These are phyloP conservation scores for Corythornis leucogaster DNA, from an alignment of 2,797 vertebrate genomes.

Conservation along the genomic window DNA sequence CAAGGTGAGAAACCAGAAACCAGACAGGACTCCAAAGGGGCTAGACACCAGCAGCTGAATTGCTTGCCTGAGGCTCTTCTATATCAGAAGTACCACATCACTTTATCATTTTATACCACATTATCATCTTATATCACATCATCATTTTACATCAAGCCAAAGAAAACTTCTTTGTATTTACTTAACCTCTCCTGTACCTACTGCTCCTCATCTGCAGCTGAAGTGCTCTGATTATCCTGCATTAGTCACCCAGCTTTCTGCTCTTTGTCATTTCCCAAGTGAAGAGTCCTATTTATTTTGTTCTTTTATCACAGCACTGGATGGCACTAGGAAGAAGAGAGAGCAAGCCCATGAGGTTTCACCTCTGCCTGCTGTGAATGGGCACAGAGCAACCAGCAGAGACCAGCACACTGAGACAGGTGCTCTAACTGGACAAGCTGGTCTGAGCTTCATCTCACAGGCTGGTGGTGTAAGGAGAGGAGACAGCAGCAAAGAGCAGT, in stretches of 20 bases:
- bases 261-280: background rate
- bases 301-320: background rate
- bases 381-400: background rate
- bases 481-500: background rate
- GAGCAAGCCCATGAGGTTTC: background rate
- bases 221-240: background rate
- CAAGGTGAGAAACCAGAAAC: background rate
- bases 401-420: no score
- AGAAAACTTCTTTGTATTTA: background rate
- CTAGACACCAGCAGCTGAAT: background rate
- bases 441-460: background rate
- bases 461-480: background rate
- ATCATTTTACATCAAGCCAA: background rate
- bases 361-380: background rate
- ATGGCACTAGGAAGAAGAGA: background rate
- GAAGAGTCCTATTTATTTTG: background rate
- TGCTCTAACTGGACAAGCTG: rapidly evolving
- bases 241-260: background rate
- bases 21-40: background rate
- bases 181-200: background rate
- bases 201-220: background rate
- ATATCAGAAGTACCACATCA: background rate
- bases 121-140: background rate
- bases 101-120: background rate
- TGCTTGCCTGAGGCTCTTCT: background rate